Evolutionary conservation across 2,797 vertebrate genomes (phyloP).

Genomic region (Parotocinclus haroldoi): DNA sequence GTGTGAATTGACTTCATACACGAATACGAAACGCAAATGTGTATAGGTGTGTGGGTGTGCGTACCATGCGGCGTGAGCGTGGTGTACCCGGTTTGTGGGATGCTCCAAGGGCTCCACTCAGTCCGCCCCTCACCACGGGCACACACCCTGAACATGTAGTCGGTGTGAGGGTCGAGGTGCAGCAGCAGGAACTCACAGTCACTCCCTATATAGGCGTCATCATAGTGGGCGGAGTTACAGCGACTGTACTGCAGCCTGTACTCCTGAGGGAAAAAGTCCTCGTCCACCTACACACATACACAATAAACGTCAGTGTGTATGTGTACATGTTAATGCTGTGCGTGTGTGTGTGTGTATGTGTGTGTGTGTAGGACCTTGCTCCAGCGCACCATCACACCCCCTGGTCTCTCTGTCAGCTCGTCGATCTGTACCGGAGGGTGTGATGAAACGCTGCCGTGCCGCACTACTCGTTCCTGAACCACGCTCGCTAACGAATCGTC

Average conservation of each 20-base stretch:
- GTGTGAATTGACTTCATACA: background rate
- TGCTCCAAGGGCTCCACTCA: constrained; percentile 96
- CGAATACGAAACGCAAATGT: background rate
- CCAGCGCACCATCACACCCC: constrained; percentile 89
- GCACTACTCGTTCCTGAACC: constrained; percentile 79
- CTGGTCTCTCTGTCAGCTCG: constrained; percentile 89
- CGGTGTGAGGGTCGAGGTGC: constrained; percentile 83
- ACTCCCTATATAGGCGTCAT: constrained; percentile 86
- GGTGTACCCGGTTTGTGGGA: constrained; percentile 83
- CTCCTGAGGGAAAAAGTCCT: constrained; percentile 85
- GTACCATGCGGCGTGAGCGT: constrained; percentile 86
- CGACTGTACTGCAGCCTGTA: constrained; percentile 89
- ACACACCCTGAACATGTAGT: constrained; percentile 89
- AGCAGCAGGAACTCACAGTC: constrained; percentile 88
- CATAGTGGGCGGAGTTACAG: constrained; percentile 76
- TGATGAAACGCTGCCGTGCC: constrained; percentile 85
- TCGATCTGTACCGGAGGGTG: constrained; percentile 92
- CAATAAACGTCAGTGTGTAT: too few species aligned
- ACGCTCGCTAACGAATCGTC: constrained; percentile 85
- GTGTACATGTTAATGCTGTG: too few species aligned
- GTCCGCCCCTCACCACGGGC: constrained; percentile 89
- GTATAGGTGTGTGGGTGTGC: background rate
- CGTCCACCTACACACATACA: constrained; percentile 80
- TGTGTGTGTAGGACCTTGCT: constrained; percentile 84
- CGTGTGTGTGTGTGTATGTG: too few species aligned